These are phyloP conservation scores for Prunella himalayana DNA, from an alignment of 2,113 vertebrate genomes.

Conservation along the genomic window DNA sequence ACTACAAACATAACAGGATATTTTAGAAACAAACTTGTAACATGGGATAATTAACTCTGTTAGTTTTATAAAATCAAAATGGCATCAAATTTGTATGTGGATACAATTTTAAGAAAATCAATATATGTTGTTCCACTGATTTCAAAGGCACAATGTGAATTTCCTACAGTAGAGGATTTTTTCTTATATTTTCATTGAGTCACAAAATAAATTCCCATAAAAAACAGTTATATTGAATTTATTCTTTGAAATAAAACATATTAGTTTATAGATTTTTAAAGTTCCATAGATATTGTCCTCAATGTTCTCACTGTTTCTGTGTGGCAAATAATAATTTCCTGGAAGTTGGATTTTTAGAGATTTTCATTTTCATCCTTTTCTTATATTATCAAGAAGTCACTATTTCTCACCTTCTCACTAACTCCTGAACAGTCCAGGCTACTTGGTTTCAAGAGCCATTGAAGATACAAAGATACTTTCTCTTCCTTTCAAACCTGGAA, in stretches of 20 bases:
- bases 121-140: background rate
- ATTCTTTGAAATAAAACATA: background rate
- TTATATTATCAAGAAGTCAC: background rate
- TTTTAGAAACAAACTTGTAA: constrained; percentile 34
- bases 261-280: background rate
- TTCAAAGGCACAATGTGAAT: background rate
- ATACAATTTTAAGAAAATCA: background rate
- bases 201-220: background rate
- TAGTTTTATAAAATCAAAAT: background rate
- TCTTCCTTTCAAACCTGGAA: background rate
- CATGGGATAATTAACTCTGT: background rate
- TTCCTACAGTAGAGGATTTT: background rate
- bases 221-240: background rate
- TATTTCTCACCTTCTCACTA: background rate
- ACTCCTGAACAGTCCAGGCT: background rate
- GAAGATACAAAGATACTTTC: background rate
- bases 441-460: background rate
- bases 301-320: background rate
- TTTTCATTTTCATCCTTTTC: background rate
- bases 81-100: background rate
- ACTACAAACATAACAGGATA: constrained; percentile 4
- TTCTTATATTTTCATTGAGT: background rate
- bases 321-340: background rate
- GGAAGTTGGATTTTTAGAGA: background rate
- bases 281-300: background rate